phyloP scores from a whole-genome alignment of 30 jellyfish, hydroid and myxozoan species.

The Aurelia coerulea region DNA sequence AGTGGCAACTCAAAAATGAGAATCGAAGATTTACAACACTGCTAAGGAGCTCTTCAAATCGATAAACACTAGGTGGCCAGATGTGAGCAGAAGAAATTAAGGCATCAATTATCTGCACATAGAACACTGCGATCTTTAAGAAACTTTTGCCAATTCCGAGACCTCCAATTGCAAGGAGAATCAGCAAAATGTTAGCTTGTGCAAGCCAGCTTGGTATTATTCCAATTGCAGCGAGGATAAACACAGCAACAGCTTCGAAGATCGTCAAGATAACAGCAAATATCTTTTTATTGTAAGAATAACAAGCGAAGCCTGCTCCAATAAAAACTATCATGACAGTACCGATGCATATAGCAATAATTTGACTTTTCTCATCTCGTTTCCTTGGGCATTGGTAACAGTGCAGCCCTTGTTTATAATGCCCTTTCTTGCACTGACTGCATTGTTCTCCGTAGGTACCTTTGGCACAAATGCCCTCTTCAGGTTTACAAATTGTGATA shows the following conservation, averaged over 20 bases:
- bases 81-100: conserved; percentile 48
- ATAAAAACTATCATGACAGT: conserved; percentile 2
- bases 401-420: conserved; percentile 22
- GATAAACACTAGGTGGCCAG: conserved; percentile 58
- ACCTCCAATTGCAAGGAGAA: conserved; percentile 58
- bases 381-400: conserved; percentile 45
- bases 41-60: conserved; percentile 31
- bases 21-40: conserved; percentile 57
- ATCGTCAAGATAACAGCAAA: conserved; percentile 37
- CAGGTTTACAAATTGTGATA: conserved; percentile 19
- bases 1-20: conserved; percentile 33
- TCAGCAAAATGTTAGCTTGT: conserved; percentile 20
- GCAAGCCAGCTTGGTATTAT: conserved; percentile 74
- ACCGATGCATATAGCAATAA: not conserved
- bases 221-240: conserved; percentile 47
- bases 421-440: conserved; percentile 52
- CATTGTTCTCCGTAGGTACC: conserved; percentile 61
- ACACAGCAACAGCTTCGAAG: conserved; percentile 23
- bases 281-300: not conserved
- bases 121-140: conserved; percentile 55
- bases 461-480: conserved; percentile 13
- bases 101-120: conserved; percentile 64
- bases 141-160: conserved; percentile 60
- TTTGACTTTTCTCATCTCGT: not conserved
- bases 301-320: conserved; percentile 26